These are phyloP conservation scores for Collichthys lucidus DNA, from an alignment of 2,113 vertebrate species.

Conservation along the genomic window DNA sequence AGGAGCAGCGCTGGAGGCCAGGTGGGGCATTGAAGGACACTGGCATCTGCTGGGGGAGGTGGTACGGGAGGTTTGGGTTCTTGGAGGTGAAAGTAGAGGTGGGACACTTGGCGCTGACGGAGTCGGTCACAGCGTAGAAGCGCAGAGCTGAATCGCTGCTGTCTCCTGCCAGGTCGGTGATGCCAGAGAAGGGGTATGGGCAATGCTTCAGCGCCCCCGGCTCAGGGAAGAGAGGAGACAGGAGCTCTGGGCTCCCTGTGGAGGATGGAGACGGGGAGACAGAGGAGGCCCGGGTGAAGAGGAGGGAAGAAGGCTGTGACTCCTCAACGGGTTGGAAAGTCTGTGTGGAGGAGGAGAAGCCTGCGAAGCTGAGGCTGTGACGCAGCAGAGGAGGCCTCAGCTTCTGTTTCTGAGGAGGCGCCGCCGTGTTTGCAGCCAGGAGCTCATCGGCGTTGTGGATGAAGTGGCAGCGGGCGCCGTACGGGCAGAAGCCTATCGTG, in stretches of 20 bases:
- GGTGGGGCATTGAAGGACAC: slow-evolving; percentile 14
- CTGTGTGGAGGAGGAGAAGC: slow-evolving; percentile 68
- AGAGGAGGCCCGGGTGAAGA: slow-evolving; percentile 69
- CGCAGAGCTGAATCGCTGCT: slow-evolving; percentile 40
- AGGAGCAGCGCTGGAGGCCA: slow-evolving; percentile 76
- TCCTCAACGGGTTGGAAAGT: slow-evolving; percentile 74
- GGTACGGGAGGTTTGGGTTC: slow-evolving; percentile 25
- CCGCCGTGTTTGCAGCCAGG: neutral
- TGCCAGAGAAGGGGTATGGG: slow-evolving; percentile 62
- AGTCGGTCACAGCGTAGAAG: slow-evolving; percentile 66
- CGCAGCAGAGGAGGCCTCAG: slow-evolving; percentile 73
- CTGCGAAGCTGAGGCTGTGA: slow-evolving; percentile 86
- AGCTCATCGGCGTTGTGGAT: slow-evolving; percentile 90
- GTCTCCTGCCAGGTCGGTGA: slow-evolving; percentile 56
- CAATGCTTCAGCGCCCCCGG: slow-evolving; percentile 59
- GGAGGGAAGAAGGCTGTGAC: slow-evolving; percentile 57
- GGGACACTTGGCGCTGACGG: slow-evolving; percentile 9
- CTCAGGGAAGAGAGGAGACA: slow-evolving; percentile 80
- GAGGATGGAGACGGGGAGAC: slow-evolving; percentile 74
- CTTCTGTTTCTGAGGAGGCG: slow-evolving; percentile 43
- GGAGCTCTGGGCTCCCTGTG: slow-evolving; percentile 71
- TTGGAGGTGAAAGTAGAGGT: slow-evolving; percentile 25
- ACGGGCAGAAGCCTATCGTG: slow-evolving; percentile 91
- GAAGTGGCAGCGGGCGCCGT: slow-evolving; percentile 93
- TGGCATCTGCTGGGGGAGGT: slow-evolving; percentile 43